phyloP scores from a whole-genome alignment of 1,140 invertebrate species.

The Andricus grossulariae region DNA sequence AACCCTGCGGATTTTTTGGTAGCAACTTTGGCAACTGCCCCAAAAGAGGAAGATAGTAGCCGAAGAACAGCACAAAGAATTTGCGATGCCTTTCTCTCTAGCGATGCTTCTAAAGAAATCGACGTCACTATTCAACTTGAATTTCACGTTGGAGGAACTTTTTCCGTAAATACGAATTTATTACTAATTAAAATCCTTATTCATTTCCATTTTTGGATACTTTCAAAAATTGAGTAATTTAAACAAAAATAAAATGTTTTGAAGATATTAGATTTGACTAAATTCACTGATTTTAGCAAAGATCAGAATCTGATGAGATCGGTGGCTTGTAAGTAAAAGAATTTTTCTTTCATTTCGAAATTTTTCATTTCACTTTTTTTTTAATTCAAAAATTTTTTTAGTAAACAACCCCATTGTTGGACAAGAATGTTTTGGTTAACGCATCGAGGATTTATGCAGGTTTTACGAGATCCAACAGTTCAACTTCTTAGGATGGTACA shows the following conservation, averaged over 20 bases:
- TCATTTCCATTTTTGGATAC: neutral
- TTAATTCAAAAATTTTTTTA: slow-evolving; percentile 59
- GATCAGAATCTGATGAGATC: slow-evolving; percentile 25
- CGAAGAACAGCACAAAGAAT: slow-evolving; percentile 81
- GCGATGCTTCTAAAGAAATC: slow-evolving; percentile 84
- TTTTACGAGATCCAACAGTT: slow-evolving; percentile 83
- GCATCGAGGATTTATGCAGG: slow-evolving; percentile 81
- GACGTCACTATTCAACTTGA: slow-evolving; percentile 83
- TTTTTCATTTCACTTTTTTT: neutral
- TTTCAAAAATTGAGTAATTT: neutral
- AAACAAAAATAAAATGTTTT: neutral
- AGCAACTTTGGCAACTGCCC: slow-evolving; percentile 87
- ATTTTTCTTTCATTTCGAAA: neutral
- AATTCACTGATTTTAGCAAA: slow-evolving; percentile 40
- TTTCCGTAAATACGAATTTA: slow-evolving; percentile 54
- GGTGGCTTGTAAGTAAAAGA: slow-evolving; percentile 45
- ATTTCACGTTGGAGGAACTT: slow-evolving; percentile 78
- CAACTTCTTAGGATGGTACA: slow-evolving; percentile 84
- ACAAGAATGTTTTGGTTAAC: slow-evolving; percentile 83
- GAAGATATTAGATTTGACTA: neutral
- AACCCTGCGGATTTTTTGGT: slow-evolving; percentile 97
- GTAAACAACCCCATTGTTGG: slow-evolving; percentile 78
- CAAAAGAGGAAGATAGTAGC: slow-evolving; percentile 83
- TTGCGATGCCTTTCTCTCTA: slow-evolving; percentile 87
- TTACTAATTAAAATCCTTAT: neutral